A percentile compares a stretch with the other conserved stretches of the same genome.
Evolutionary conservation across 2,888 invertebrate species (phyloP).

Genomic region (Nebria salina): DNA sequence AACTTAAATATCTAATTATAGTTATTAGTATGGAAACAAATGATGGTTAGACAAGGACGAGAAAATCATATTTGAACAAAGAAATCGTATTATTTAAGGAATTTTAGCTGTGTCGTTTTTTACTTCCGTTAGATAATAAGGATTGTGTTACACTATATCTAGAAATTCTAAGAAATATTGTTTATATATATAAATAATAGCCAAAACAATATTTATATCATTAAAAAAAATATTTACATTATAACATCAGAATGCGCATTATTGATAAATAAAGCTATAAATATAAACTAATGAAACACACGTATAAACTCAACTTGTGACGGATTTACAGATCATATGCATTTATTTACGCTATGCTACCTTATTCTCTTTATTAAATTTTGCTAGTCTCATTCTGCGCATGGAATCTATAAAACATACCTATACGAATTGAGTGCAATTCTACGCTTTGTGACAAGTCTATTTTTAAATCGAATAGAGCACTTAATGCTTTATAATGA

Average conservation of each 20-base stretch:
- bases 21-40: neutral
- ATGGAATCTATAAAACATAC: neutral
- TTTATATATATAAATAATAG: too few relatives aligned
- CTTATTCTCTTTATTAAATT: too few relatives aligned
- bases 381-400: too few relatives aligned
- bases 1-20: constrained; percentile 1
- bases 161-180: too few relatives aligned
- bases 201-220: too few relatives aligned
- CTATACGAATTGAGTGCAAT: neutral
- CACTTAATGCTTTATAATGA: neutral
- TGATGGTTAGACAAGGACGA: neutral
- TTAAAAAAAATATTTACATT: too few relatives aligned
- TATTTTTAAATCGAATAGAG: too few relatives aligned
- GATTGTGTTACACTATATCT: neutral
- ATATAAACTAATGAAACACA: neutral
- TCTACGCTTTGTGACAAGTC: too few relatives aligned
- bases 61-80: neutral
- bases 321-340: neutral
- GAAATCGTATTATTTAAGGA: neutral
- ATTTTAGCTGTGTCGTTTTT: neutral
- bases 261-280: neutral
- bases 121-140: neutral
- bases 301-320: neutral
- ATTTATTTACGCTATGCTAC: neutral
- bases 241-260: too few relatives aligned